These are phyloP conservation scores for Sipha maydis DNA, from an alignment of 2,888 invertebrate species.

Conservation along the genomic window DNA sequence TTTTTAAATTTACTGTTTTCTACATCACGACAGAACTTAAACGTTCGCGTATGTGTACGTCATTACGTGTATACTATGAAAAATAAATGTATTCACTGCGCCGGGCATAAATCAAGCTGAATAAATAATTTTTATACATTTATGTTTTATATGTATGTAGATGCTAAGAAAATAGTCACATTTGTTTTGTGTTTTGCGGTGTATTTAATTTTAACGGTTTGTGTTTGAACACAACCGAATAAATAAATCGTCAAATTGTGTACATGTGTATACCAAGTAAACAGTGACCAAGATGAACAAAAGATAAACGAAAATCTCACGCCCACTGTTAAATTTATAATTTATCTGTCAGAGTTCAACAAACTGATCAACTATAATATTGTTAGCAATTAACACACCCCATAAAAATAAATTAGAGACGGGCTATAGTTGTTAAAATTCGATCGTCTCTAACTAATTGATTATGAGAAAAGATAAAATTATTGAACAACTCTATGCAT, in stretches of 20 bases:
- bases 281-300: not conserved
- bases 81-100: not conserved
- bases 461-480: not conserved
- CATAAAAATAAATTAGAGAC: slow-evolving; percentile 39
- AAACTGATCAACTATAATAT: not conserved
- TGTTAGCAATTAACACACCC: not conserved
- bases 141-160: not conserved
- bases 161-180: not conserved
- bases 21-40: not conserved
- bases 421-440: slow-evolving; percentile 53
- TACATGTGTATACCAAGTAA: not conserved
- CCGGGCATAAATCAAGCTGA: not conserved
- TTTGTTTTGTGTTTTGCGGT: not conserved
- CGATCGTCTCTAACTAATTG: slow-evolving; percentile 42
- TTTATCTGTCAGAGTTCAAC: slow-evolving; percentile 14
- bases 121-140: not conserved
- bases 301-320: not conserved
- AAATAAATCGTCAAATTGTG: not conserved
- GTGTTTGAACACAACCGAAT: not conserved
- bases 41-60: not conserved
- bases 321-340: not conserved
- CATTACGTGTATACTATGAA: not conserved
- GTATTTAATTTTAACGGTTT: not conserved
- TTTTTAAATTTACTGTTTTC: no score
- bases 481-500: not conserved